Base-by-base conservation (phyloP, 1,140 invertebrate genomes). In the Ips typographus region DNA sequence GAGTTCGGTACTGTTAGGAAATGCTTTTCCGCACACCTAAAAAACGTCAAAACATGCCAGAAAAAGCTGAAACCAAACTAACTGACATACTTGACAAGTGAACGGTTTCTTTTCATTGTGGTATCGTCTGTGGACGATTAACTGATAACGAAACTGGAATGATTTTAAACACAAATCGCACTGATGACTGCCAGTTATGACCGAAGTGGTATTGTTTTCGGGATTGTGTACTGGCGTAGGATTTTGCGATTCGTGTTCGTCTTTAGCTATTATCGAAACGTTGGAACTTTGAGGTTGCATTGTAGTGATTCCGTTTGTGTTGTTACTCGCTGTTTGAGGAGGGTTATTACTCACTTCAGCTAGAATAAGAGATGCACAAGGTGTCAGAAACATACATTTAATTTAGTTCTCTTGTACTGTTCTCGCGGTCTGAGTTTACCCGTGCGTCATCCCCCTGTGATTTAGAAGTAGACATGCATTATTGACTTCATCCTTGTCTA, bases 81-180 rank as follows among this genome's bases (percentile, higher is more conserved):
- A 49, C 22, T 47, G 1, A 44, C 49, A 3, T 44, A 85, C 90
- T 84, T 92, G 91, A 81, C 91, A 93, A 58, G 90, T 91, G 74
- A 91, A 92, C 62, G 91, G 91, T 79, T 93, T 93, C 69, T 89
- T 85, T 79, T 93, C 91, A n/a, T 88, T 91, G 73, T 94, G 92
- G 77, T 93, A 93, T 73, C 91, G 85, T 73, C 91, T 87, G 74
- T 91, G 91, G 7, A 93, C 91, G 75, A 94, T 93, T 59, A 94
- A 84, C 75, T 93, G 91, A 82, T 94, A 94, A 41, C 91, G 87
- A 80, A 90, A 93, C 74, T 91, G 91, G 80, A 94, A 94, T 79
- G 91, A 89, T 80, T 93, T 93, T 51, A 90, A 90, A 75, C 92
- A 94, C 62, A 93, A 85, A 79, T 93, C 91, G 78, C 92, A 94